Evolutionary conservation across 1,140 invertebrate genomes (phyloP).

Genomic region (Drosophila hydei): DNA sequence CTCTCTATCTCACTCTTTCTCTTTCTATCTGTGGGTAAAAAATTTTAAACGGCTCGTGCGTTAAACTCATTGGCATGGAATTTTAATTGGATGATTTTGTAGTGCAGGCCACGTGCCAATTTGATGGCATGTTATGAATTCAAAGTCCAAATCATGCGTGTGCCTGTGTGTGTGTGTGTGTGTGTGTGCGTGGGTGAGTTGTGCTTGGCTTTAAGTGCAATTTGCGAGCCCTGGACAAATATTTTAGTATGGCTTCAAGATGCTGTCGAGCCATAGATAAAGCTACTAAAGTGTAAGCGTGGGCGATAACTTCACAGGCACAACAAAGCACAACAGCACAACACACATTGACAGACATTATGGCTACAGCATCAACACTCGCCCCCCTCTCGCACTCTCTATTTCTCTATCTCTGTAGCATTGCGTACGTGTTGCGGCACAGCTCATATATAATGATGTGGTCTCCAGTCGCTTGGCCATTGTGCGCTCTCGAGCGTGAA

Average conservation of each 20-base stretch:
- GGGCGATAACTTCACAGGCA: conserved; percentile 43
- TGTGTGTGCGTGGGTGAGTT: conserved; percentile 33
- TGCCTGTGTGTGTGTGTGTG: background rate
- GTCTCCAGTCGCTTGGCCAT: conserved; percentile 57
- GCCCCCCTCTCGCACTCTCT: background rate
- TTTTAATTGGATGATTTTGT: conserved; percentile 80
- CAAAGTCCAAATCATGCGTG: conserved; percentile 44
- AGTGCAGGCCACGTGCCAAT: conserved; percentile 64
- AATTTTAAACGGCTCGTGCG: conserved; percentile 68
- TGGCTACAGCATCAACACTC: conserved; percentile 21
- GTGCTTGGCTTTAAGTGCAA: conserved; percentile 42
- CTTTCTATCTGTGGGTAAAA: conserved; percentile 7
- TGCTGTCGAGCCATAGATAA: conserved; percentile 61
- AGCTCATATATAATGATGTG: conserved; percentile 69
- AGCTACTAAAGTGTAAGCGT: conserved; percentile 57
- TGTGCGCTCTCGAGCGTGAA: conserved; percentile 70
- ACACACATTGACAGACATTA: conserved; percentile 38
- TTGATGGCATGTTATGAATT: conserved; percentile 41
- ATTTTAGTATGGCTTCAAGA: conserved; percentile 58
- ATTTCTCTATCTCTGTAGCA: background rate
- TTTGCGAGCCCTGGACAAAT: conserved; percentile 56
- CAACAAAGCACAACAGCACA: conserved; percentile 18
- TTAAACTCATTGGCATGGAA: conserved; percentile 77
- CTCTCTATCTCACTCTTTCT: background rate
- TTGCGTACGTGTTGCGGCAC: conserved; percentile 24